Base-by-base conservation (phyloP, 1,140 invertebrate genomes). In the Cotesia chilonis region DNA sequence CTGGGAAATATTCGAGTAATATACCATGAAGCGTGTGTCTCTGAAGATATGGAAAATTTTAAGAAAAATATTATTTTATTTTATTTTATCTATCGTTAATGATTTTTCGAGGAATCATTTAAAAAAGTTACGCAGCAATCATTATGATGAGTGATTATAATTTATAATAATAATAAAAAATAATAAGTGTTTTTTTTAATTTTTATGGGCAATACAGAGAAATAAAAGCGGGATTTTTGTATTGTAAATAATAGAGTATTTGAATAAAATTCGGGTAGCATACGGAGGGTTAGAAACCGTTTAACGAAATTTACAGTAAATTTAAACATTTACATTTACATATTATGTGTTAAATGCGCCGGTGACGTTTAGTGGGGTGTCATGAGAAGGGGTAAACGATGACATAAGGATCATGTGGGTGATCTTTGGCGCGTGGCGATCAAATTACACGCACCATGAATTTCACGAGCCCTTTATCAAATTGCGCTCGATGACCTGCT, bases 311-410 rank as follows among this genome's bases (percentile, higher is more conserved):
- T 28, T 28, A 28, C 64, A 72, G 70, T 73, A 17, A 17, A 17
- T 17, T 17, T 75, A 80, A 81, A 79, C 69, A 78, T 81, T 64
- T 79, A 70, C 77, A 78, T 79, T 81, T 79, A 70, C 77, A 78
- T 79, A 78, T 61, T 68, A 61, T 65, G 41, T 28, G 20, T n/a
- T n/a, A 64, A 64, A 64, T 55, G 54, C 28, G 9, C 36, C 54
- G 6, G 36, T 57, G 17, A 61, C 59, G 41, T 70, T 37, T 10
- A 38, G 28, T 17, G 51, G 70, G 54, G 61, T 52, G 51, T 36
- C 28, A 64, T 17, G 35, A 57, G 3, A 61, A 71, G 51, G 61
- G 37, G 37, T 47, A 36, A 51, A 68, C 47, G 65, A 52, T 67
- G 38, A 61, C 66, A 72, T 68, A 20, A 55, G 51, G 47, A 55